Evolutionary conservation across 2,113 vertebrate species (phyloP).

Genomic region (Oreochromis tanganicae): DNA sequence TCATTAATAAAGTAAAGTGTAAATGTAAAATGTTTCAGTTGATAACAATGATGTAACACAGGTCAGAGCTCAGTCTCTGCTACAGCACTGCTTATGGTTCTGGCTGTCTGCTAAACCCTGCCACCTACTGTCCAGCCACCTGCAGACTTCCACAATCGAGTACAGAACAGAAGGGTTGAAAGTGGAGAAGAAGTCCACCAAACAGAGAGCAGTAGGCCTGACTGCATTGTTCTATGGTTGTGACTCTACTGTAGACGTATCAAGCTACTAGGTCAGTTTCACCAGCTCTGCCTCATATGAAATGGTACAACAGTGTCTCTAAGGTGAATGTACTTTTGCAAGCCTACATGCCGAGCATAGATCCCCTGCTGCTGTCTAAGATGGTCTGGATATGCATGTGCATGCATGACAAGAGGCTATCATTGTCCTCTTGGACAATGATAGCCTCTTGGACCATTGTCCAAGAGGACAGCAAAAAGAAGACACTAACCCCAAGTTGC

Average conservation of each 20-base stretch:
- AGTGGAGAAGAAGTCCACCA: not conserved
- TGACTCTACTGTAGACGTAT: not conserved
- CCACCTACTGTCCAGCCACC: not conserved
- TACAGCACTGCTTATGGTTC: not conserved
- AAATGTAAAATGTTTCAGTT: not conserved
- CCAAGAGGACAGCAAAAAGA: not conserved
- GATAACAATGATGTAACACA: not conserved
- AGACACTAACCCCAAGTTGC: not conserved
- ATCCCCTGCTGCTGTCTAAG: not conserved
- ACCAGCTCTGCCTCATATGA: not conserved
- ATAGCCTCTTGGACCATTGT: not conserved
- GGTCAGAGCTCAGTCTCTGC: not conserved
- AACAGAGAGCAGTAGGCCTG: not conserved
- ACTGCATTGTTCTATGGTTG: not conserved
- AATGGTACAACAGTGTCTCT: not conserved
- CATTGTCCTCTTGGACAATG: not conserved
- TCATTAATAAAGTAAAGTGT: not conserved
- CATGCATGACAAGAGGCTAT: not conserved
- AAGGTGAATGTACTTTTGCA: not conserved
- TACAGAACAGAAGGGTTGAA: fast-evolving
- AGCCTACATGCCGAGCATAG: not conserved
- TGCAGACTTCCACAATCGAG: not conserved
- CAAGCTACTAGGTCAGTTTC: not conserved
- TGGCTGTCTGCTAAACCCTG: not conserved
- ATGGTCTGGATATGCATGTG: not conserved